Percentiles rank a stretch among this genome's conserved stretches.
These are phyloP conservation scores for Leptura quadrifasciata DNA, from an alignment of 2,888 invertebrate species.

Conservation along the genomic window DNA sequence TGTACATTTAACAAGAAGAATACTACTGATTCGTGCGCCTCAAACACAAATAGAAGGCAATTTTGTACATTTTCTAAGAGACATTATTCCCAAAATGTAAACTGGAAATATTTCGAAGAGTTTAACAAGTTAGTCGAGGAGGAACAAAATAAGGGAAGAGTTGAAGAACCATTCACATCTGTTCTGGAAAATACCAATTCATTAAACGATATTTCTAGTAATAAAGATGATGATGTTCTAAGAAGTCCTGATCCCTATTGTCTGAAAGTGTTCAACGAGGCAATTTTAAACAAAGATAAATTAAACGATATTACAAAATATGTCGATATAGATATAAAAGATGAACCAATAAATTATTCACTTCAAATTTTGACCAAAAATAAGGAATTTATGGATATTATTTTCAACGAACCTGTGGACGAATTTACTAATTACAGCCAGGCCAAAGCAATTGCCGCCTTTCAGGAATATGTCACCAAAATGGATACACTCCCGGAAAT, in stretches of 20 bases:
- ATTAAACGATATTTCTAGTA: background rate
- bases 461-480: conserved; percentile 46
- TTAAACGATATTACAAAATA: conserved; percentile 5
- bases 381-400: conserved; percentile 41
- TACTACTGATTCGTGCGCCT: background rate
- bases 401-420: conserved; percentile 39
- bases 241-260: background rate
- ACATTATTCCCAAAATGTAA: conserved; percentile 49
- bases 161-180: conserved; percentile 29
- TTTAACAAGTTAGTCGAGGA: conserved; percentile 57
- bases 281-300: conserved; percentile 13
- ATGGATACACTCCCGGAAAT: conserved; percentile 45
- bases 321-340: conserved; percentile 17
- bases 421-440: conserved; percentile 37
- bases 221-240: conserved; percentile 5
- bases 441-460: conserved; percentile 40
- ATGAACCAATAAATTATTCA: conserved; percentile 26
- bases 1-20: background rate
- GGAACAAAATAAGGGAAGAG: conserved; percentile 43
- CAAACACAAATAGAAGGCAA: conserved; percentile 3
- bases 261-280: conserved; percentile 29
- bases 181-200: background rate
- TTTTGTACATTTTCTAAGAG: conserved; percentile 24
- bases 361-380: conserved; percentile 24
- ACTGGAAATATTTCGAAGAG: conserved; percentile 50